Percentiles rank a stretch among this genome's conserved stretches.
Evolutionary conservation across 2,797 vertebrate species (phyloP).

Genomic region (Ciconia nigra): DNA sequence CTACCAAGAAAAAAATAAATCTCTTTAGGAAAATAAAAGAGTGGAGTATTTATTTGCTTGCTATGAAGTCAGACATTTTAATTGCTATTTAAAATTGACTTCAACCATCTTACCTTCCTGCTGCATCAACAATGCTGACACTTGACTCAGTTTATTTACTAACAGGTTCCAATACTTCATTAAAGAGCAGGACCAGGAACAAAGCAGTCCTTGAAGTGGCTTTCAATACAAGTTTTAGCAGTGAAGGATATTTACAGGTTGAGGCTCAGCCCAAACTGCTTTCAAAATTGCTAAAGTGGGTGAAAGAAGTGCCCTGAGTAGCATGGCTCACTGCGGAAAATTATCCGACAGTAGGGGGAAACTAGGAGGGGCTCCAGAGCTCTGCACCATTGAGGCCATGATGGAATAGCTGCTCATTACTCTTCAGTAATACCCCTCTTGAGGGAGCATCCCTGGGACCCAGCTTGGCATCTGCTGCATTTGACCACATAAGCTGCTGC

Average conservation of each 20-base stretch:
- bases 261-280: background rate
- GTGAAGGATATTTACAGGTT: slow-evolving; percentile 15
- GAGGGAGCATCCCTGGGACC: background rate
- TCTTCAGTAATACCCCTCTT: background rate
- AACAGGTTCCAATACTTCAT: slow-evolving; percentile 65
- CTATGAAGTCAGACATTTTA: slow-evolving; percentile 20
- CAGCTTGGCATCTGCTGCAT: background rate
- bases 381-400: accelerated
- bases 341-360: background rate
- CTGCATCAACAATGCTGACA: slow-evolving; percentile 35
- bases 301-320: slow-evolving; percentile 8
- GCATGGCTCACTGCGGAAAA: background rate
- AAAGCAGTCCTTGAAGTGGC: slow-evolving; percentile 65
- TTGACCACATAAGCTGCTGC: background rate
- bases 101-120: slow-evolving; percentile 20
- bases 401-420: background rate
- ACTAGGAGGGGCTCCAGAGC: background rate
- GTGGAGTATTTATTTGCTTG: background rate
- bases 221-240: slow-evolving; percentile 45
- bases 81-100: slow-evolving; percentile 31
- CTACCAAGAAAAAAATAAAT: background rate
- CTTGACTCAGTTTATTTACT: slow-evolving; percentile 65
- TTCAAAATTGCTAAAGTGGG: background rate
- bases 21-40: background rate
- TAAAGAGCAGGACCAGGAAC: slow-evolving; percentile 56